Conservation (phyloP, 2,888 invertebrate species). For the Cerceris rybyensis region DNA sequence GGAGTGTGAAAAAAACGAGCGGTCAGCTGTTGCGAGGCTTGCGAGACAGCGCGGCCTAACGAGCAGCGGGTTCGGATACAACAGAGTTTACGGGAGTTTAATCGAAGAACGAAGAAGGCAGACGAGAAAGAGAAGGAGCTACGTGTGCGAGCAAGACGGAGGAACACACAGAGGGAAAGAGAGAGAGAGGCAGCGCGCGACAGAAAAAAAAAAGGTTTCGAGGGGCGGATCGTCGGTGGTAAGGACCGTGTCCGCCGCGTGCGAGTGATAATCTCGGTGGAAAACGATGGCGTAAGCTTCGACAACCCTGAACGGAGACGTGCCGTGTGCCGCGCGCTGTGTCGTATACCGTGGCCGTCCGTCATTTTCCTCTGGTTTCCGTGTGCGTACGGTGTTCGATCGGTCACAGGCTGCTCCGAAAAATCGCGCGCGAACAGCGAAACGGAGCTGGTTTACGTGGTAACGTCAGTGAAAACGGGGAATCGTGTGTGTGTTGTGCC, state of each 20-base stretch:
- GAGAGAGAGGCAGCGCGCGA: conserved; percentile 9
- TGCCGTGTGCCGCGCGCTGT: conserved; percentile 21
- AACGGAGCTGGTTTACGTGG: conserved; percentile 30
- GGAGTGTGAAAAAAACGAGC: conserved; percentile 42
- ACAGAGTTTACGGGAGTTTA: neutral
- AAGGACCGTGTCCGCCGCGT: conserved; percentile 62
- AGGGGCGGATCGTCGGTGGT: conserved; percentile 61
- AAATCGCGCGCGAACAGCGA: conserved; percentile 47
- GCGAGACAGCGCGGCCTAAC: conserved; percentile 23
- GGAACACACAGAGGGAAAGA: too few relatives aligned
- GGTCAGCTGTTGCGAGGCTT: conserved; percentile 57
- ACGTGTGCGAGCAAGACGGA: neutral
- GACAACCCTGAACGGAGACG: conserved; percentile 23
- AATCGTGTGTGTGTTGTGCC: conserved; percentile 43
- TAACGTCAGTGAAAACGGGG: conserved; percentile 49
- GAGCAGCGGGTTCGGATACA: conserved; percentile 6
- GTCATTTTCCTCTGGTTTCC: conserved; percentile 13
- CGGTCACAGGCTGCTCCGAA: conserved; percentile 21
- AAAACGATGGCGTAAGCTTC: conserved; percentile 65
- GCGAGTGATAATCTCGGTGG: conserved; percentile 54
- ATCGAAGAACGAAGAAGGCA: neutral
- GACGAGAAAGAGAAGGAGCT: conserved; percentile 2
- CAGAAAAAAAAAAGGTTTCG: conserved; percentile 45
- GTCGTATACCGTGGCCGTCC: conserved; percentile 19
- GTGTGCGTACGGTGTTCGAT: neutral